Evolutionary conservation across 2,888 invertebrate species (phyloP), one percentile per base, ranked within the genome.

Genomic region (Polylopha cassiicola): DNA sequence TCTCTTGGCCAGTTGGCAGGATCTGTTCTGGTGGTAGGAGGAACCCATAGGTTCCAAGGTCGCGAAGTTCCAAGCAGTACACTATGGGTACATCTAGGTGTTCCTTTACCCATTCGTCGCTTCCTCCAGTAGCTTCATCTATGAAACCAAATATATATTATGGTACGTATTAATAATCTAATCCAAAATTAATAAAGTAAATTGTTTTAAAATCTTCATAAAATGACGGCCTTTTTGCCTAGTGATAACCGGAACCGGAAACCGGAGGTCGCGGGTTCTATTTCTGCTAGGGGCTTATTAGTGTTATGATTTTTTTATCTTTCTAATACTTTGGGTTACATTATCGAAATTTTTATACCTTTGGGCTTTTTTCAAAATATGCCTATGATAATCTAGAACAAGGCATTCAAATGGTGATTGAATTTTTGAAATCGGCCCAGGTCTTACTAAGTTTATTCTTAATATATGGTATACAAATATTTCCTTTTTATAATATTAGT

Each of bases 31-130:
- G 68, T 0, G 94, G 94, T 1, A 94, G 72, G 0, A 92, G 52
- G 65, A 92, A 92, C 0, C 93, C 93, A 59, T 86, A 87, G 0
- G 60, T 55, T 0, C 92, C 92, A 2, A 60, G 85, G 54, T 94
- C 94, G 0, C 91, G 78, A 1, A 93, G 79, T 66, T 94, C 93
- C 39, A 91, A 90, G 1, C 90, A 89, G 65, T 90, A 92, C 0
- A 89, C 80, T 9, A 93, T 78, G 4, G 90, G 91, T 0, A 89
- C 87, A 2, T 88, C 78, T 0, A 88, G 76, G 0, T 68, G 80
- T 0, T 87, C 92, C 57, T 93, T 91, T 0, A 91, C 92, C 91
- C 93, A 95, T 58, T 95, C 95, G 27, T 90, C 67, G 30, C 90
- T 91, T 3, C 87, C 86, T 1, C 93, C 93, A 3, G 89, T 86